phyloP scores from a whole-genome alignment of 2,888 invertebrate genomes.

The Torymus tubicola region DNA sequence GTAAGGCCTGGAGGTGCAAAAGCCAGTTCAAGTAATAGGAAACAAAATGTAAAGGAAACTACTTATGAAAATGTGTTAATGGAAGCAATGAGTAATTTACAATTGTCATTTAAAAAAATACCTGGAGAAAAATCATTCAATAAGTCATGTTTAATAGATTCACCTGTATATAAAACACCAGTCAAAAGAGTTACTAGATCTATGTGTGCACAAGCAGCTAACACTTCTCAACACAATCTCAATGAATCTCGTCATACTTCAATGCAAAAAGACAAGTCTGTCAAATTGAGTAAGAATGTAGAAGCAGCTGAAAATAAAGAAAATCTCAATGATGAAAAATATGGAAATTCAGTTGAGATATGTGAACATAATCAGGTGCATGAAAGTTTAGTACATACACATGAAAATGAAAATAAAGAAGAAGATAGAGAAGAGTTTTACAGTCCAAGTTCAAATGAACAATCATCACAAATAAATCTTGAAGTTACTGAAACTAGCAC shows the following conservation, averaged over 20 bases:
- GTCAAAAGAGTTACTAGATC: conserved; percentile 59
- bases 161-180: conserved; percentile 59
- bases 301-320: conserved; percentile 35
- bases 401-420: neutral
- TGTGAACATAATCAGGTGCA: neutral
- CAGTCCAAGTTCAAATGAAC: conserved; percentile 23
- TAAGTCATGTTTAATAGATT: conserved; percentile 53
- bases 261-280: conserved; percentile 2
- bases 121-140: conserved; percentile 45
- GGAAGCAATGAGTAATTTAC: conserved; percentile 62
- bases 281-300: conserved; percentile 10
- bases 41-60: conserved; percentile 41
- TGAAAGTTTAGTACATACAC: neutral
- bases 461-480: conserved; percentile 42
- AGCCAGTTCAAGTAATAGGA: conserved; percentile 27
- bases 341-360: no score
- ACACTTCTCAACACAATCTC: conserved; percentile 26
- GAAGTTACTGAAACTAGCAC: conserved; percentile 42
- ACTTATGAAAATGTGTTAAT: conserved; percentile 63
- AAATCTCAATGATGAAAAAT: conserved; percentile 19
- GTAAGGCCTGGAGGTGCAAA: neutral
- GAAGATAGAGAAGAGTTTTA: neutral
- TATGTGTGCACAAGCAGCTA: conserved; percentile 47
- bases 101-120: conserved; percentile 59
- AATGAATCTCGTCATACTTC: conserved; percentile 41